phyloP scores from a whole-genome alignment of 53 echinoderm and acorn worm genomes.

The Stichopus horrens region DNA sequence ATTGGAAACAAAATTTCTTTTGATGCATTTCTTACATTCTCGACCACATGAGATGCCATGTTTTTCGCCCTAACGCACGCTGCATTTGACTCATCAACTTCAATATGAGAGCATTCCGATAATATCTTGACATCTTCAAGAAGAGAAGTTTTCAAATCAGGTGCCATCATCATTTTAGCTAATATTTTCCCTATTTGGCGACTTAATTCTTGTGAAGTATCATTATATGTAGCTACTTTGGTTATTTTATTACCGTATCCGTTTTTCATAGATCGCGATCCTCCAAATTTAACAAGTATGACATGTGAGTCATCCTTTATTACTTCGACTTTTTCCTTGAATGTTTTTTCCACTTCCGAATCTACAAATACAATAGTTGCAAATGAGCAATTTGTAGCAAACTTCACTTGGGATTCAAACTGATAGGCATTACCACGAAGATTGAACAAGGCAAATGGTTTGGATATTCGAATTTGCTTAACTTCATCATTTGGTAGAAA shows the following conservation, averaged over 20 bases:
- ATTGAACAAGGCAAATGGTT: background rate
- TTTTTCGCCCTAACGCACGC: background rate
- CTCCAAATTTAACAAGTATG: background rate
- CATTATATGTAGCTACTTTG: background rate
- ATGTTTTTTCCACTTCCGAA: background rate
- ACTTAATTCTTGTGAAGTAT: background rate
- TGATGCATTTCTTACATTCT: background rate
- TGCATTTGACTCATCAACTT: background rate
- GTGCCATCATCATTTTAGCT: background rate
- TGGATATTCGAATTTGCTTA: background rate
- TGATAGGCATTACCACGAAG: background rate
- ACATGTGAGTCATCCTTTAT: background rate
- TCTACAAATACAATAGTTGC: background rate
- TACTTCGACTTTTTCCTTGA: background rate
- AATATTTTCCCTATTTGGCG: background rate
- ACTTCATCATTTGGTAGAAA: conserved; percentile 12
- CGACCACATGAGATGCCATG: background rate
- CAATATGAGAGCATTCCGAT: background rate
- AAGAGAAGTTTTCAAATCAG: background rate
- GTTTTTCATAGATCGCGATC: background rate
- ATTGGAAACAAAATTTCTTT: background rate
- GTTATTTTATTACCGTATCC: background rate
- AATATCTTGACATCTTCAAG: background rate
- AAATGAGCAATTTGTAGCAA: background rate
- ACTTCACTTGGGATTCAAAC: background rate